phyloP scores from a whole-genome alignment of 2,888 invertebrate species.

The Coecobrya sp. region DNA sequence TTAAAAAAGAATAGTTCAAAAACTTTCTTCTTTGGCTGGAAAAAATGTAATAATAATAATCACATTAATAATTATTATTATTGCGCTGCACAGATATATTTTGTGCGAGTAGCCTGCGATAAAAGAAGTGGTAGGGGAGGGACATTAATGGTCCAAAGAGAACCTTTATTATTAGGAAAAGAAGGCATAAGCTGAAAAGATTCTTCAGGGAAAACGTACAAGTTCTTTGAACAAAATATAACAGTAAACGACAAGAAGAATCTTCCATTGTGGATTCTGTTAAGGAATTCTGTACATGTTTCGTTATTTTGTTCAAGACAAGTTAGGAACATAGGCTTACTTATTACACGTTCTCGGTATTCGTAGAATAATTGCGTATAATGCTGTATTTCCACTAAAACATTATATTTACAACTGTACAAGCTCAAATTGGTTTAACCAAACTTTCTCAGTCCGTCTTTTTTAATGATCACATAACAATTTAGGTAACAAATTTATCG shows the following conservation, averaged over 20 bases:
- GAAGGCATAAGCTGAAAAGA: not conserved
- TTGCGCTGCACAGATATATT: not conserved
- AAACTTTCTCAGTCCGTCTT: not conserved
- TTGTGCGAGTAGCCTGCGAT: not conserved
- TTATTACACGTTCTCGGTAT: not conserved
- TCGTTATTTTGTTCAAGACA: slow-evolving; percentile 8
- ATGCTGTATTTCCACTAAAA: not conserved
- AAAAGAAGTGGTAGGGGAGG: not conserved
- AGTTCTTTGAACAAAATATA: not conserved
- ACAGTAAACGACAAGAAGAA: not conserved
- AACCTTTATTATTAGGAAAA: not conserved
- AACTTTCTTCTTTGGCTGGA: not conserved
- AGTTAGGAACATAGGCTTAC: not conserved
- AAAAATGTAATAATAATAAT: not conserved
- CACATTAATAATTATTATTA: slow-evolving; percentile 13
- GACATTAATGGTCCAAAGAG: not conserved
- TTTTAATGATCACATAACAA: slow-evolving; percentile 43
- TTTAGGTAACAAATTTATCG: slow-evolving; percentile 34
- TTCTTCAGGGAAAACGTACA: not conserved
- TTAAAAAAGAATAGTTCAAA: not conserved
- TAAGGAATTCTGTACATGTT: not conserved
- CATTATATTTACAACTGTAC: not conserved
- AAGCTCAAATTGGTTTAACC: slow-evolving; percentile 22
- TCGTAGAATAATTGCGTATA: not conserved
- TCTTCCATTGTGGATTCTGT: not conserved